Percentiles rank a stretch among this genome's conserved stretches.
These are phyloP conservation scores for Argya squamiceps DNA, from an alignment of 2,797 vertebrate genomes.

Conservation along the genomic window DNA sequence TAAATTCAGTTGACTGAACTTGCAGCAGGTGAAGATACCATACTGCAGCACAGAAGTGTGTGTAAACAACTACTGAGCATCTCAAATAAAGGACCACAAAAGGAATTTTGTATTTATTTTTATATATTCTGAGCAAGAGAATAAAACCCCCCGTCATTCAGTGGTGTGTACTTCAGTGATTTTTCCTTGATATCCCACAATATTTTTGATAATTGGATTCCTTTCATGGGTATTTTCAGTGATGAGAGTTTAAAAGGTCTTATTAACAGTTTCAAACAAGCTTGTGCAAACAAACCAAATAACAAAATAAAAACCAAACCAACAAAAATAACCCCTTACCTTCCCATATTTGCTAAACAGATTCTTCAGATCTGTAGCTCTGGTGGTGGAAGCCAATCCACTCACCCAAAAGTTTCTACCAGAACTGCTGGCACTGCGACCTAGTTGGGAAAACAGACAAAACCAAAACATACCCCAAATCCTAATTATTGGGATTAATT, in stretches of 20 bases:
- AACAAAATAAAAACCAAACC: not conserved
- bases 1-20: not conserved
- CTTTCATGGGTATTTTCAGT: not conserved
- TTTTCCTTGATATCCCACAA: not conserved
- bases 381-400: constrained; percentile 94
- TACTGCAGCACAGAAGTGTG: not conserved
- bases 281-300: not conserved
- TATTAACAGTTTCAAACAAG: not conserved
- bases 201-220: not conserved
- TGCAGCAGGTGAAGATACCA: not conserved
- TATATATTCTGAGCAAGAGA: not conserved
- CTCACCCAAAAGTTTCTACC: constrained; percentile 98
- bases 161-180: rapidly evolving
- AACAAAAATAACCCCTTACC: constrained; percentile 69
- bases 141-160: not conserved
- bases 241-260: not conserved
- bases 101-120: not conserved
- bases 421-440: constrained; percentile 70
- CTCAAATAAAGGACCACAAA: not conserved
- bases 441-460: constrained; percentile 60
- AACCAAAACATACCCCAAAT: not conserved
- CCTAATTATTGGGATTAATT: not conserved
- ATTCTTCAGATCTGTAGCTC: constrained; percentile 96
- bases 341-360: constrained; percentile 98
- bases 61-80: not conserved